Evolutionary conservation across 2,888 invertebrate species (phyloP).

Genomic region (Acronicta alni): DNA sequence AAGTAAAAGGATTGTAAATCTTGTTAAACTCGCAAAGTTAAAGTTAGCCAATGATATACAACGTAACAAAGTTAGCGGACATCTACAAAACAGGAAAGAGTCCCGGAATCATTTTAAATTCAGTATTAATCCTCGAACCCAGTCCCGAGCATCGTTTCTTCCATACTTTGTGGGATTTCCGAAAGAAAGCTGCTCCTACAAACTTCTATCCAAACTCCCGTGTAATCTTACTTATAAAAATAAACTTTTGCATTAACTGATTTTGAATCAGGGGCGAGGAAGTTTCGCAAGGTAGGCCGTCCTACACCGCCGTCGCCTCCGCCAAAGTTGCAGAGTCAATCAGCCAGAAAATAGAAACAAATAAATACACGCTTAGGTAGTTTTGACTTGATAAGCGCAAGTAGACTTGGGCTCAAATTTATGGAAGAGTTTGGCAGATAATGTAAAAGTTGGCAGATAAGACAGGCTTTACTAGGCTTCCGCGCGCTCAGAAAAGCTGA

Average conservation of each 20-base stretch:
- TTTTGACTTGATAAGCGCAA: constrained; percentile 86
- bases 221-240: constrained; percentile 90
- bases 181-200: constrained; percentile 84
- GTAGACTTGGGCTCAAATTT: constrained; percentile 81
- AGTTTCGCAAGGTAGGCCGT: constrained; percentile 81
- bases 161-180: constrained; percentile 85
- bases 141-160: constrained; percentile 78
- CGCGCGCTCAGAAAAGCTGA: constrained; percentile 69
- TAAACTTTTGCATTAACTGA: constrained; percentile 90
- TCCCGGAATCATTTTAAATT: constrained; percentile 85
- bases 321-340: constrained; percentile 81
- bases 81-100: constrained; percentile 74
- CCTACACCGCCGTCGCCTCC: constrained; percentile 73
- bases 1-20: constrained; percentile 63
- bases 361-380: constrained; percentile 86
- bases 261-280: constrained; percentile 85
- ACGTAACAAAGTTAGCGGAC: constrained; percentile 73
- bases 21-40: constrained; percentile 64
- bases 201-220: constrained; percentile 84
- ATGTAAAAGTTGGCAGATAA: constrained; percentile 86
- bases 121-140: constrained; percentile 85
- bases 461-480: constrained; percentile 77
- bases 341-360: constrained; percentile 87
- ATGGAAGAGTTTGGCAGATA: constrained; percentile 83
- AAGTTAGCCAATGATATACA: constrained; percentile 73